These are phyloP conservation scores for Pediacus dermestoides DNA, from an alignment of 2,888 invertebrate genomes.

Conservation along the genomic window DNA sequence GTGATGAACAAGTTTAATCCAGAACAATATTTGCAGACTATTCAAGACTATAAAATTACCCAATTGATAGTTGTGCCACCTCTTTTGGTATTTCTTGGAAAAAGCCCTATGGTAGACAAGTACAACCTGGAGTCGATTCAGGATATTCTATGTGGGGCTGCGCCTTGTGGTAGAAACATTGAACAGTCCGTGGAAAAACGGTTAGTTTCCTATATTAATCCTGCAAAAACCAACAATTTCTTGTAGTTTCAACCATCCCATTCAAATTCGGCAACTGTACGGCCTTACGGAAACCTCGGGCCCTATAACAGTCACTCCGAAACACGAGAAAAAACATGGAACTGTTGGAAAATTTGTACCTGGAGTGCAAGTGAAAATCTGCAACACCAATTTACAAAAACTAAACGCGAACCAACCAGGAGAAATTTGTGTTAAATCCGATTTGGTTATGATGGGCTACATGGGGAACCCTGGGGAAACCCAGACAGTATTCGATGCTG, in stretches of 20 bases:
- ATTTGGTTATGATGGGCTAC: constrained; percentile 65
- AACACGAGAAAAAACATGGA: constrained; percentile 50
- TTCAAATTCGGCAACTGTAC: constrained; percentile 60
- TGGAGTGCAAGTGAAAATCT: constrained; percentile 59
- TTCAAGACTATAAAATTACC: constrained; percentile 13
- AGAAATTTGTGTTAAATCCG: constrained; percentile 77
- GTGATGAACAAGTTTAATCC: constrained; percentile 17
- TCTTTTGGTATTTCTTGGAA: constrained; percentile 14
- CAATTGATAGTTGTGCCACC: constrained; percentile 16
- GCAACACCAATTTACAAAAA: constrained; percentile 57
- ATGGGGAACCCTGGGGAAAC: constrained; percentile 64
- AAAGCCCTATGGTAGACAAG: constrained; percentile 13
- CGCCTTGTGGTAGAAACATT: constrained; percentile 11
- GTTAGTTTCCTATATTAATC: constrained; percentile 6
- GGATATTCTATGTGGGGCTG: constrained; percentile 16
- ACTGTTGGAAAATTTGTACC: constrained; percentile 60
- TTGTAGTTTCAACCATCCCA: too few relatives aligned
- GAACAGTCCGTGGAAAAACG: constrained; percentile 8
- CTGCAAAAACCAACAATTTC: too few relatives aligned
- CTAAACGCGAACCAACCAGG: constrained; percentile 64
- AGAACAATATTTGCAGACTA: constrained; percentile 10
- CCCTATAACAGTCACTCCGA: constrained; percentile 48
- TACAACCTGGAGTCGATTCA: constrained; percentile 17
- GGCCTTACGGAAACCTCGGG: constrained; percentile 72
- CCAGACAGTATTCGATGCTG: constrained; percentile 57